Evolutionary conservation across 2,888 invertebrate genomes (phyloP), one percentile per base, ranked within the genome.

Genomic region (Oithona nana): DNA sequence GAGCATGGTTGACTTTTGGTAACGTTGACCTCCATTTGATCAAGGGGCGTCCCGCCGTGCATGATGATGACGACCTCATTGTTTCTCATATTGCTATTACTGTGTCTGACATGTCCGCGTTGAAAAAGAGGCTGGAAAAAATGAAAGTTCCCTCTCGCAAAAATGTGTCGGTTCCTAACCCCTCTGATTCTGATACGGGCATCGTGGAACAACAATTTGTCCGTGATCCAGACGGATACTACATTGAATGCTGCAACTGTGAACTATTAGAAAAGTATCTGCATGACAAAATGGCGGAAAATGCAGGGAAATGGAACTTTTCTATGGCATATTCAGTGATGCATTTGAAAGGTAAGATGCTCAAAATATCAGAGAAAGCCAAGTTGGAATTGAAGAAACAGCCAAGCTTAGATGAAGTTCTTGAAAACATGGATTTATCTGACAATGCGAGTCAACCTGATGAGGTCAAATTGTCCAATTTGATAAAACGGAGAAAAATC

Each of bases 141-240:
- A 16, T 22, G 8, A 28, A 28, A n/a, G 28, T 31, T 3, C 4
- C 29, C 4, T 57, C 24, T 20, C 6, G 57, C n/a, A 57, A 30
- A 26, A 57, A 57, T 20, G 22, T 30, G 4, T 39, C 57, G 20
- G 57, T 57, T n/a, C 57, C 57, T 26, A 57, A 57, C 26, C 57
- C 57, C 26, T 20, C n/a, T 13, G 57, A 22, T 3, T 2, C 1
- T 2, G 28, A 52, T 16, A 52, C 22, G 16, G 54, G 6, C 54
- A 28, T 20, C 2, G 54, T 52, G 13, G 28, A 52, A 20, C 54
- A 52, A 24, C 6, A 20, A 29, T 57, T 57, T 57, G 30, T 57
- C n/a, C 29, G 57, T 20, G 57, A 57, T 39, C 57, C 57, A 30
- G 57, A 57, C 26, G 57, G 57, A 13, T 57, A 57, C 20, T 57